Evolutionary conservation across 2,797 vertebrate genomes (phyloP).

Genomic region (Alosa sapidissima): DNA sequence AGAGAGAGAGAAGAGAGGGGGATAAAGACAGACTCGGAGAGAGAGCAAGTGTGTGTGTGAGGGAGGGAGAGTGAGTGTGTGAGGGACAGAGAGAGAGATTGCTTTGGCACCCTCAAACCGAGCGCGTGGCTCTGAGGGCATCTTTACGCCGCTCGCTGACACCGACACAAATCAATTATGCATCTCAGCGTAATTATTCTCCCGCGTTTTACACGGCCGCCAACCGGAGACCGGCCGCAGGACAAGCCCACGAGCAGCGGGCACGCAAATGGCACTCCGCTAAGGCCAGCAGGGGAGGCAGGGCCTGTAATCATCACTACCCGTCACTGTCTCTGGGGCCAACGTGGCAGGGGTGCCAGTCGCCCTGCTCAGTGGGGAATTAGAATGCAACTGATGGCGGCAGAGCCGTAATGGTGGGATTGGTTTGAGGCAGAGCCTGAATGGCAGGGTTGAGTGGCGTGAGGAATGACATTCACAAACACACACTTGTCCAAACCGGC

Average conservation of each 20-base stretch:
- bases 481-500: too few species aligned
- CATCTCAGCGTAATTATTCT: slow-evolving; percentile 49
- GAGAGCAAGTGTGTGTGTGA: slow-evolving; percentile 18
- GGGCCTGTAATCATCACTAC: slow-evolving; percentile 45
- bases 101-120: slow-evolving; percentile 45
- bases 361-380: slow-evolving; percentile 29
- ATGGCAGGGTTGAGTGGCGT: not conserved
- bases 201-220: slow-evolving; percentile 25
- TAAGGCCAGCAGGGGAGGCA: slow-evolving; percentile 47
- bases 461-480: not conserved
- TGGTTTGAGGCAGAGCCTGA: not conserved
- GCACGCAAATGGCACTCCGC: slow-evolving; percentile 50
- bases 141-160: slow-evolving; percentile 52
- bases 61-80: slow-evolving; percentile 8
- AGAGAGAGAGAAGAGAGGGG: too few species aligned
- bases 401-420: slow-evolving; percentile 24
- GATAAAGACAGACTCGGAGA: not conserved
- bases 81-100: slow-evolving; percentile 46
- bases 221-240: not conserved
- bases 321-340: slow-evolving; percentile 29
- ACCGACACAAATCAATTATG: slow-evolving; percentile 54
- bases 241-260: slow-evolving; percentile 23
- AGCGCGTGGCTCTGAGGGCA: slow-evolving; percentile 49
- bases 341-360: not conserved
- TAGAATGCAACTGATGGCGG: slow-evolving; percentile 35